These are phyloP conservation scores for Bathynomus jamesi DNA, from an alignment of 1,140 invertebrate species.

Conservation along the genomic window DNA sequence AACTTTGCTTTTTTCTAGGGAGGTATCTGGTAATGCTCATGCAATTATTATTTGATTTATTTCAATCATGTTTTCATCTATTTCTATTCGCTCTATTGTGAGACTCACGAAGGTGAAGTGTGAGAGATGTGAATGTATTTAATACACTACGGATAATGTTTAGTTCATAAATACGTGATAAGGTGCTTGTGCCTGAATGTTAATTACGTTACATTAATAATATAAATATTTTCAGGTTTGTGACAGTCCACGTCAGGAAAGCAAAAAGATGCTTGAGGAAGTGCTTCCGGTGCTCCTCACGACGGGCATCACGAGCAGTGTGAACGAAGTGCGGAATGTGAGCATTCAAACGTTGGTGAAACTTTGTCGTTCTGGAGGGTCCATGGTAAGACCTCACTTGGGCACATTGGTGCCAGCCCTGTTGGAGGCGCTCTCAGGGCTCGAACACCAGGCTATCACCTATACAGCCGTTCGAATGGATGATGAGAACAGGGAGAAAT, in stretches of 20 bases:
- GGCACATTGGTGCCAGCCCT: constrained; percentile 71
- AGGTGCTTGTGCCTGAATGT: not conserved
- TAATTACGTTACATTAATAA: not conserved
- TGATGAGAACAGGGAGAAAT: constrained; percentile 56
- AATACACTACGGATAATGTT: not conserved
- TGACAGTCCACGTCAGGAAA: constrained; percentile 64
- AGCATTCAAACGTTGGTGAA: constrained; percentile 76
- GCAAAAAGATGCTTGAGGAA: constrained; percentile 62
- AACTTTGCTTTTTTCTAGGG: not conserved
- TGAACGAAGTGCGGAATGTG: constrained; percentile 67
- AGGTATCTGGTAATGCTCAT: too few relatives aligned
- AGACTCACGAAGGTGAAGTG: too few relatives aligned
- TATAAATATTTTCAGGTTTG: constrained; percentile 24
- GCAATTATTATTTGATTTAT: too few relatives aligned
- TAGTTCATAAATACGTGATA: not conserved
- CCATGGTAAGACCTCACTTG: constrained; percentile 67
- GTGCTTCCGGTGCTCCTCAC: constrained; percentile 74
- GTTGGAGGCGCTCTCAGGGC: constrained; percentile 54
- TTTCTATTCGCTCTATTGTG: too few relatives aligned
- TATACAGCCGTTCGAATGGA: constrained; percentile 67
- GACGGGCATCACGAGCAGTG: constrained; percentile 64
- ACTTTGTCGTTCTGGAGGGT: constrained; percentile 68
- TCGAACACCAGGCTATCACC: constrained; percentile 68
- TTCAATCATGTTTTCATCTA: too few relatives aligned
- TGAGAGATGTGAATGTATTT: too few relatives aligned